Base-by-base conservation (phyloP, 2,113 vertebrate genomes). In the Colaptes auratus region DNA sequence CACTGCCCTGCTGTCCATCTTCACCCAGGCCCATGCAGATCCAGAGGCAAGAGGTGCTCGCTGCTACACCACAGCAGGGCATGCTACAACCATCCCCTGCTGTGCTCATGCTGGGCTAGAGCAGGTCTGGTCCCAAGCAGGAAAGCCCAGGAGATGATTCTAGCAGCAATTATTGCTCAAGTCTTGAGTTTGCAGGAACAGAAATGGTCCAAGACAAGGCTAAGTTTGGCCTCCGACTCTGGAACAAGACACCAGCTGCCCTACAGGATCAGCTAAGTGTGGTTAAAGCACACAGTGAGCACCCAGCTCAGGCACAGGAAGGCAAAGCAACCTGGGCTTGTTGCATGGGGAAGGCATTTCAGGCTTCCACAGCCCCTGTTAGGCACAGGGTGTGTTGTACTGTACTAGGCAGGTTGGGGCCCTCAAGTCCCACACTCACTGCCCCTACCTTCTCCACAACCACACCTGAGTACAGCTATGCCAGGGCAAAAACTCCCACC, bases 111-210 rank as follows among this genome's bases (percentile, higher is more conserved):
- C 70, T 33, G 73, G 44, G 63, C 61, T 71, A 83, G 60, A 89
- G 55, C 53, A 33, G 46, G 48, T 64, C 71, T 74, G 27, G 25
- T 46, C 44, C 79, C 65, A 67, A 56, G 61, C 44, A 69, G 28
- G 14, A 87, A 25, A 75, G 75, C 59, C 70, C 60, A 70, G 36
- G 28, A 72, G 50, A 66, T 28, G 31, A 82, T 71, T 78, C 64
- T 53, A 60, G 48, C 75, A 88, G 76, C 75, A 88, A 27, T 95
- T 97, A 96, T 95, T 96, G 96, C 94, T 95, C 95, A 83, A 64
- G 94, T 92, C 94, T 95, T 56, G 42, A 85, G 78, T 83, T 36
- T 53, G 46, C 60, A 82, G 60, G 61, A 91, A 58, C 88, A 48
- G 64, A 93, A 93, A 61, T 55, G 18, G 55, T 86, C 77, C 89